These are phyloP conservation scores for Lepilemur ruficaudatus DNA, from an alignment of 2,797 vertebrate genomes.

Conservation along the genomic window DNA sequence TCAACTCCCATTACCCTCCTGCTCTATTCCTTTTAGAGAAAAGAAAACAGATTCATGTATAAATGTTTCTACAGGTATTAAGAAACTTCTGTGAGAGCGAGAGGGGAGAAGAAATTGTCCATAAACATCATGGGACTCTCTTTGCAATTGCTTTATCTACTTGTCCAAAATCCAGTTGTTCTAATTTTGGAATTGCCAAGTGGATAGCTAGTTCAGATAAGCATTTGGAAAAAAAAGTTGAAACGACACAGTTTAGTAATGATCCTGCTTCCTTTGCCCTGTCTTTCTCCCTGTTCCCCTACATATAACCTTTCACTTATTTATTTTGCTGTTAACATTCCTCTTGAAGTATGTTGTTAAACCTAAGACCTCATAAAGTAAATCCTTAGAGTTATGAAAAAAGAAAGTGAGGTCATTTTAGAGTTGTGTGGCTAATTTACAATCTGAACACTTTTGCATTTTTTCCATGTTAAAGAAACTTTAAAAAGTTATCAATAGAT, in stretches of 20 bases:
- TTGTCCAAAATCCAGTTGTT: neutral
- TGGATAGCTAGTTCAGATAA: neutral
- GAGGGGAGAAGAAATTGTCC: neutral
- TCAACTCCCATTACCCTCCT: neutral
- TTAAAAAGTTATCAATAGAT: slow-evolving; percentile 81
- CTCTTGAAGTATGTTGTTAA: slow-evolving; percentile 53
- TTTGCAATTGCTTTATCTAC: neutral
- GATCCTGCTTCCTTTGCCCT: neutral
- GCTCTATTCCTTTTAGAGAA: neutral
- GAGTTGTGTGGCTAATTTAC: slow-evolving; percentile 74
- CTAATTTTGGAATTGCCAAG: neutral
- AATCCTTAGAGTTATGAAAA: slow-evolving; percentile 64
- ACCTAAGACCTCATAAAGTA: slow-evolving; percentile 57
- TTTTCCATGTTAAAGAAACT: slow-evolving; percentile 72
- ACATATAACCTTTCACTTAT: slow-evolving; percentile 22
- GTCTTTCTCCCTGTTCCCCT: neutral
- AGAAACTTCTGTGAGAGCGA: neutral
- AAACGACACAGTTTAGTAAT: neutral
- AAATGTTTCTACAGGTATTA: neutral
- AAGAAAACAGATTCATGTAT: neutral
- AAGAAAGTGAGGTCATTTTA: slow-evolving; percentile 64
- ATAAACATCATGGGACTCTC: neutral
- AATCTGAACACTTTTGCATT: slow-evolving; percentile 66
- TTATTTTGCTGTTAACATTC: neutral
- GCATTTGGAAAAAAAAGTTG: neutral